These are phyloP conservation scores for Callyntrura sp. DNA, from an alignment of 2,888 invertebrate species.

Conservation along the genomic window DNA sequence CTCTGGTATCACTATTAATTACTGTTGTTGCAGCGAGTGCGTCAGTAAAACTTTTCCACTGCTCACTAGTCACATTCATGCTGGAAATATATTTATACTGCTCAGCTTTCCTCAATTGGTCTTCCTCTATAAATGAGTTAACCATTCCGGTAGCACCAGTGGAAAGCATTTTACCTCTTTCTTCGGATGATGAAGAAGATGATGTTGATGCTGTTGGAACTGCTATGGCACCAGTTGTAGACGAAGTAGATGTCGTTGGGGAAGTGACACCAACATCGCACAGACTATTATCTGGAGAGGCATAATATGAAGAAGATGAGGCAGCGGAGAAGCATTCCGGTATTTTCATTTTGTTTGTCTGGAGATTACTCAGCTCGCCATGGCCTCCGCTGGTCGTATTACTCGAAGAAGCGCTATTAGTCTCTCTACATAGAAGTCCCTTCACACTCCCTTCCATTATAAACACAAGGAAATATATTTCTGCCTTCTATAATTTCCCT, in stretches of 20 bases:
- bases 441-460: conserved; percentile 62
- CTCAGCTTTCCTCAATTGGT: conserved; percentile 28
- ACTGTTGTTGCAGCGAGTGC: conserved; percentile 47
- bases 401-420: conserved; percentile 54
- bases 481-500: conserved; percentile 14
- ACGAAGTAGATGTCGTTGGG: background rate
- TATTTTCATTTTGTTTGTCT: conserved; percentile 69
- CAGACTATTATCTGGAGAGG: conserved; percentile 22
- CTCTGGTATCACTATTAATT: conserved; percentile 58
- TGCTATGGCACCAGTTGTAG: background rate
- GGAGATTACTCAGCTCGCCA: conserved; percentile 51
- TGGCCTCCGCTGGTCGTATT: conserved; percentile 49
- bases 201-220: background rate
- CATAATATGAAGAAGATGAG: background rate
- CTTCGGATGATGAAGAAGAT: conserved; percentile 31
- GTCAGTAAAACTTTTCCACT: conserved; percentile 58
- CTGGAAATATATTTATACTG: conserved; percentile 30
- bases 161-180: background rate
- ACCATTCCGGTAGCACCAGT: conserved; percentile 5
- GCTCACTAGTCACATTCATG: conserved; percentile 44
- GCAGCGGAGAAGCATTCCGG: conserved; percentile 35
- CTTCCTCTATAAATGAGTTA: conserved; percentile 7
- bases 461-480: conserved; percentile 51
- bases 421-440: conserved; percentile 40
- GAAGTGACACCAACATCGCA: conserved; percentile 24